Conservation (phyloP, 2,888 invertebrate genomes). For the Acanthopleura granulata region DNA sequence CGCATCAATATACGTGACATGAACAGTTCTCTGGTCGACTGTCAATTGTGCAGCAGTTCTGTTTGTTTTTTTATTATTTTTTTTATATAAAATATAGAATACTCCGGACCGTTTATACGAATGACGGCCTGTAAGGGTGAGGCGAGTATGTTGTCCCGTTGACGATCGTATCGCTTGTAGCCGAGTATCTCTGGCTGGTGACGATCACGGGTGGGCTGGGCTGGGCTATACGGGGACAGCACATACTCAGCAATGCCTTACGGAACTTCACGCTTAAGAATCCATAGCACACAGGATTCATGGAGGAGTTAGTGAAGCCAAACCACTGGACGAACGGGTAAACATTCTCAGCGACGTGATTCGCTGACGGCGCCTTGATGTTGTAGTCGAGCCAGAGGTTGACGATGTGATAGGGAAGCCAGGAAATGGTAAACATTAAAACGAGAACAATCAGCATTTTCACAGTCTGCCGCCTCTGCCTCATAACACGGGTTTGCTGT, state of each 20-base stretch:
- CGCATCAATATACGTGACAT: no score
- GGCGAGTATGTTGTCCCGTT: background rate
- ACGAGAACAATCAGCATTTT: slow-evolving; percentile 52
- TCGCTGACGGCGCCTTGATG: slow-evolving; percentile 24
- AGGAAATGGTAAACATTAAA: slow-evolving; percentile 48
- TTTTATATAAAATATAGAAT: no score
- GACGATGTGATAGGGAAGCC: slow-evolving; percentile 57
- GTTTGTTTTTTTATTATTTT: no score
- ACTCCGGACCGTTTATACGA: no score
- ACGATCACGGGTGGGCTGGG: background rate
- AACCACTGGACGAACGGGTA: slow-evolving; percentile 48
- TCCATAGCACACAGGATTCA: slow-evolving; percentile 25
- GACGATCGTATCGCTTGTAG: background rate
- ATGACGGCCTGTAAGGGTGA: background rate
- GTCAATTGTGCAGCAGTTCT: no score
- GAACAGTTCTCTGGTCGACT: no score
- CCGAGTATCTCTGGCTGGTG: background rate
- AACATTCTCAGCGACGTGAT: slow-evolving; percentile 33
- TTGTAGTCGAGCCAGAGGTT: slow-evolving; percentile 58
- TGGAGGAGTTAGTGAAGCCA: slow-evolving; percentile 24
- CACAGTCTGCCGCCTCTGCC: slow-evolving; percentile 50
- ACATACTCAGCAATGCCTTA: slow-evolving; percentile 9
- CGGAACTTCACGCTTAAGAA: slow-evolving; percentile 23
- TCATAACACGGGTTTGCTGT: slow-evolving; percentile 30
- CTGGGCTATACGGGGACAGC: background rate